Percentiles rank a stretch among this genome's conserved stretches.
Evolutionary conservation across 2,888 invertebrate genomes (phyloP).

Genomic region (Polymixis lichenea): DNA sequence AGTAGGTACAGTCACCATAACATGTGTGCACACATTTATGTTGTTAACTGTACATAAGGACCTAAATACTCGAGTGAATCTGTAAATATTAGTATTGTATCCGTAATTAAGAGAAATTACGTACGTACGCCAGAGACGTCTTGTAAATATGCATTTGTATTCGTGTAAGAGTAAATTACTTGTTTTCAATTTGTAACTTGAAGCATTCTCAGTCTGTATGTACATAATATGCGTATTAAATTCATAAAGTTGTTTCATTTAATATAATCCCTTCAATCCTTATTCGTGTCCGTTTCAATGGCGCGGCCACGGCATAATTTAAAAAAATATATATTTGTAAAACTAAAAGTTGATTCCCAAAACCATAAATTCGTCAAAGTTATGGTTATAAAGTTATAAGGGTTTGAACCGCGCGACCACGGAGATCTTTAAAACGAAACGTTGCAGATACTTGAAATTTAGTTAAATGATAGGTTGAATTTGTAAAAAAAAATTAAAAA

Average conservation of each 20-base stretch:
- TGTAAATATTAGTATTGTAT: slow-evolving; percentile 65
- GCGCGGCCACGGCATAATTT: too few relatives aligned
- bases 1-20: slow-evolving; percentile 36
- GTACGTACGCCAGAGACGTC: slow-evolving; percentile 48
- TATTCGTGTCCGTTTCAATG: too few relatives aligned
- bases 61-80: slow-evolving; percentile 63
- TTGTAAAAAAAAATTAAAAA: too few relatives aligned
- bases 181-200: slow-evolving; percentile 65
- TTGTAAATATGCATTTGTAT: slow-evolving; percentile 70
- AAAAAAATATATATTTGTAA: too few relatives aligned
- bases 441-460: too few relatives aligned
- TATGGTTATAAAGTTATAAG: too few relatives aligned
- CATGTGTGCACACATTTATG: slow-evolving; percentile 43
- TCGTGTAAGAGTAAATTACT: slow-evolving; percentile 71
- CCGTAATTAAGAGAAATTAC: slow-evolving; percentile 54
- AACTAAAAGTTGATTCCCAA: too few relatives aligned
- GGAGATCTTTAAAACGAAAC: too few relatives aligned
- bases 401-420: too few relatives aligned
- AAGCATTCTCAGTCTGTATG: slow-evolving; percentile 69
- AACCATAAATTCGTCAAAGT: too few relatives aligned
- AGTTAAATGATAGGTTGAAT: too few relatives aligned
- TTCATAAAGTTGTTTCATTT: slow-evolving; percentile 55
- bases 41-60: slow-evolving; percentile 47
- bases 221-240: slow-evolving; percentile 66
- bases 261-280: background rate